These are phyloP conservation scores for Circaetus cinerascens DNA, from an alignment of 2,113 vertebrate species.

Conservation along the genomic window DNA sequence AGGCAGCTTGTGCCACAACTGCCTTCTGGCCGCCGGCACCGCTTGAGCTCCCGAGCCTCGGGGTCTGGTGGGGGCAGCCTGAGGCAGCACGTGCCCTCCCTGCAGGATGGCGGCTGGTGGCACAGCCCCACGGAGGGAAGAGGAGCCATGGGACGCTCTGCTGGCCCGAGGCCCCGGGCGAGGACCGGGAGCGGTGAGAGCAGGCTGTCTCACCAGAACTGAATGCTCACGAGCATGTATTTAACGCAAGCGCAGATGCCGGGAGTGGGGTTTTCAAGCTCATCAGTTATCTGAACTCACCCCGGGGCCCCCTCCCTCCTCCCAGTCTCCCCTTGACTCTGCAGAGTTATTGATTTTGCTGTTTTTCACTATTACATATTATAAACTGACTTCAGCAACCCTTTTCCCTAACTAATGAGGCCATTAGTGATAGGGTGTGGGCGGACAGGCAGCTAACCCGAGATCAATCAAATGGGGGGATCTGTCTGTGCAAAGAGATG, in stretches of 20 bases:
- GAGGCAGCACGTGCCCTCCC: rapidly evolving
- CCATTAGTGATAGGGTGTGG: not conserved
- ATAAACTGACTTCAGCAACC: conserved; percentile 9
- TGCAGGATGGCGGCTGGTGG: rapidly evolving
- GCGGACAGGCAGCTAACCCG: not conserved
- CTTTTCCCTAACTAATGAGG: conserved; percentile 39
- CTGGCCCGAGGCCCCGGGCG: not conserved
- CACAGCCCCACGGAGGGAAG: rapidly evolving
- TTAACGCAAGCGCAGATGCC: not conserved
- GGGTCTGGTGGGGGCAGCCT: rapidly evolving
- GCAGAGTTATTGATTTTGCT: not conserved
- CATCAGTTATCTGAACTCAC: not conserved
- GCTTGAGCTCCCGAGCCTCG: not conserved
- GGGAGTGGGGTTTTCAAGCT: not conserved
- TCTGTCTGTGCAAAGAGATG: not conserved
- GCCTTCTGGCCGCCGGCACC: rapidly evolving
- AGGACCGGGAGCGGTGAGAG: not conserved
- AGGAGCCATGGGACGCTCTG: not conserved
- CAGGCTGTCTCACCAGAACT: not conserved
- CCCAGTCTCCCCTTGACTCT: not conserved
- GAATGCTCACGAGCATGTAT: not conserved
- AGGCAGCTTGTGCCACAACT: rapidly evolving
- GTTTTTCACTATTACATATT: not conserved
- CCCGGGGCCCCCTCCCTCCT: not conserved
- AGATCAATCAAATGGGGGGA: not conserved